These are phyloP conservation scores for Proctacanthus coquilletti DNA, from an alignment of 1,140 invertebrate genomes.

Conservation along the genomic window DNA sequence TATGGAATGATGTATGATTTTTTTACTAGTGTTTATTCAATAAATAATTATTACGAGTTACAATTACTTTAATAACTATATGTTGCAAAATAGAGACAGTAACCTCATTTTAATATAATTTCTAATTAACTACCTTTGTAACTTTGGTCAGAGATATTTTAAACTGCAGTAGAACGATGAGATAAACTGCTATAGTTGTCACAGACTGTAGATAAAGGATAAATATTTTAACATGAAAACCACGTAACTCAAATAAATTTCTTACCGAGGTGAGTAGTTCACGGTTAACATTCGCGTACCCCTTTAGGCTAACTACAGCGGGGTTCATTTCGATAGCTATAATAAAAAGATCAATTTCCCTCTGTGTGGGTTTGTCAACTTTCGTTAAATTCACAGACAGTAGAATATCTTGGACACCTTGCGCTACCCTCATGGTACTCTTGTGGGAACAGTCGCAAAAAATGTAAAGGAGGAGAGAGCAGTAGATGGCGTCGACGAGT, in stretches of 20 bases:
- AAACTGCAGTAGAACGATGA: slow-evolving; percentile 42
- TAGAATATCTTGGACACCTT: slow-evolving; percentile 38
- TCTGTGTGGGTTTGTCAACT: slow-evolving; percentile 35
- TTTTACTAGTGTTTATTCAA: too few relatives aligned
- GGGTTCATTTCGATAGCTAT: slow-evolving; percentile 46
- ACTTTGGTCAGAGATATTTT: slow-evolving; percentile 33
- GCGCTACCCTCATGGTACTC: slow-evolving; percentile 35
- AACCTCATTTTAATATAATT: slow-evolving; percentile 3
- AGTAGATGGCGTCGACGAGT: slow-evolving; percentile 42
- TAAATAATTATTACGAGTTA: too few relatives aligned
- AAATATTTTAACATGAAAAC: slow-evolving; percentile 1
- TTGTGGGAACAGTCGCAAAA: slow-evolving; percentile 44
- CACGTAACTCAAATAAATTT: slow-evolving; percentile 7
- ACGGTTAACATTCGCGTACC: slow-evolving; percentile 41
- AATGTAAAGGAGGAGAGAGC: slow-evolving; percentile 36
- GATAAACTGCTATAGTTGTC: slow-evolving; percentile 40
- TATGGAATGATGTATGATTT: slow-evolving; percentile 1
- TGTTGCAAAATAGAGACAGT: too few relatives aligned
- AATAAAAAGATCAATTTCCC: slow-evolving; percentile 44
- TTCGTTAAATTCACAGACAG: slow-evolving; percentile 35
- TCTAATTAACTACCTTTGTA: not conserved
- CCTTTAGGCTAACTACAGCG: slow-evolving; percentile 40
- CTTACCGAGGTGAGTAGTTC: slow-evolving; percentile 40
- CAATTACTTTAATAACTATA: too few relatives aligned
- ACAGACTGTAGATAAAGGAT: slow-evolving; percentile 32